Conservation (phyloP, 2,113 vertebrate species). For the Toxostoma redivivum region DNA sequence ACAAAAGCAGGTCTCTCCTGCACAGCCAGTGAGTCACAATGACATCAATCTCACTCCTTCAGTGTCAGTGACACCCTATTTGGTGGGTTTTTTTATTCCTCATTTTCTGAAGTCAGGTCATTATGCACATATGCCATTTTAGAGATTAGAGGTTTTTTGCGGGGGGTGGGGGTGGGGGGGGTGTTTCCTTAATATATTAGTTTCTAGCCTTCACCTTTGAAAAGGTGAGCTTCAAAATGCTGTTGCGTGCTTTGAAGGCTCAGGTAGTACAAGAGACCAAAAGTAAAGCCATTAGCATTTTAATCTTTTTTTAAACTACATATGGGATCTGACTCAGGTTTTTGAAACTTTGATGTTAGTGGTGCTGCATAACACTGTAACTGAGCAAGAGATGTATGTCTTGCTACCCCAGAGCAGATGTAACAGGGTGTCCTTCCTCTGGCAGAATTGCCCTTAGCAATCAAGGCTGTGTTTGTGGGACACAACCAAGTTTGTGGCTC, state of each 20-base stretch:
- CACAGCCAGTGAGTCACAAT: not conserved
- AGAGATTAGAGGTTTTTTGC: fast-evolving
- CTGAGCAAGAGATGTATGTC: not conserved
- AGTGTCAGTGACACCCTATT: not conserved
- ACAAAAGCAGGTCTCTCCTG: constrained; percentile 15
- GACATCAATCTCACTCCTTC: not conserved
- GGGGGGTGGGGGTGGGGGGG: fast-evolving
- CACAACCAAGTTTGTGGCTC: not conserved
- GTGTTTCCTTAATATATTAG: not conserved
- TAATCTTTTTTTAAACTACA: not conserved
- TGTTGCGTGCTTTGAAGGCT: not conserved
- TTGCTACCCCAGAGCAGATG: not conserved
- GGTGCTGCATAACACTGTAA: not conserved
- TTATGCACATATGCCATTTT: not conserved
- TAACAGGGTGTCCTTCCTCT: not conserved
- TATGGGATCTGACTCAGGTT: not conserved
- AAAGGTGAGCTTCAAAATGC: not conserved
- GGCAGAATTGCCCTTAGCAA: not conserved
- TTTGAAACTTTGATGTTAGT: not conserved
- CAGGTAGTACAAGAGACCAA: not conserved
- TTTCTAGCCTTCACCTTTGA: not conserved
- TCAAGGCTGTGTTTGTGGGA: not conserved
- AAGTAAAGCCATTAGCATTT: not conserved
- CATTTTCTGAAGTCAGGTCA: not conserved
- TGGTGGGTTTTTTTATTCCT: not conserved